Base-by-base conservation (phyloP, 2,113 vertebrate species). In the Donacobius atricapilla region DNA sequence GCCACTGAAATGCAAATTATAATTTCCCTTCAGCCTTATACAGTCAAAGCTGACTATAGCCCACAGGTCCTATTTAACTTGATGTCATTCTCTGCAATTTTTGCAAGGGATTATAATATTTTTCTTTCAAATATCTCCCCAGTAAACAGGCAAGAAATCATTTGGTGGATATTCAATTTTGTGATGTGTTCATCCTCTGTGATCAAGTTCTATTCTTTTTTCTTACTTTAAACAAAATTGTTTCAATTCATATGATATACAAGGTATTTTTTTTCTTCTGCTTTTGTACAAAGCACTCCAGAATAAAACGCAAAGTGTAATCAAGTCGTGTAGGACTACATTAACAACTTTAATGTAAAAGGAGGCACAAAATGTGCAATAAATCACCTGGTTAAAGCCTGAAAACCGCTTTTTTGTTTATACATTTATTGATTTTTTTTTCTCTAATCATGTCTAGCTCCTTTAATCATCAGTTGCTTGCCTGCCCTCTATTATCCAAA, bases 381-480 rank as follows among this genome's bases (percentile, higher is more conserved):
- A 66, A 90, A 97, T 95, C 93, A 94, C 65, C 65, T 69, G 48
- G 87, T 97, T 92, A 61, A 87, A 94, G 83, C 76, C 78, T 90
- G 73, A 94, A 97, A 96, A 37, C 47, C 2, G 61, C 78, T 95
- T 95, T 95, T 96, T 95, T 96, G 79, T 97, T 97, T 96, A 88
- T 95, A 86, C 69, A 89, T 54, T 60, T 97, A 97, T 94, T 96
- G 96, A 97, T 96, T 97, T 89, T 93, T 83, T 83, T 89, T 86
- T 87, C 75, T 94, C 66, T 96, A 93, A 95, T 96, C 83, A 94
- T 78, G 77, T 96, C 83, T 90, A 44, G 30, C 64, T 93, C 71
- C 78, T 96, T 96, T 91, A 95, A 79, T 95, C 51, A 82, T 94
- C 77, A 89, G 56, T 82, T n/a, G 44, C 82, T 96, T 87, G 81